phyloP scores from a whole-genome alignment of 2,888 invertebrate species.

The Lasioglossum calceatum region DNA sequence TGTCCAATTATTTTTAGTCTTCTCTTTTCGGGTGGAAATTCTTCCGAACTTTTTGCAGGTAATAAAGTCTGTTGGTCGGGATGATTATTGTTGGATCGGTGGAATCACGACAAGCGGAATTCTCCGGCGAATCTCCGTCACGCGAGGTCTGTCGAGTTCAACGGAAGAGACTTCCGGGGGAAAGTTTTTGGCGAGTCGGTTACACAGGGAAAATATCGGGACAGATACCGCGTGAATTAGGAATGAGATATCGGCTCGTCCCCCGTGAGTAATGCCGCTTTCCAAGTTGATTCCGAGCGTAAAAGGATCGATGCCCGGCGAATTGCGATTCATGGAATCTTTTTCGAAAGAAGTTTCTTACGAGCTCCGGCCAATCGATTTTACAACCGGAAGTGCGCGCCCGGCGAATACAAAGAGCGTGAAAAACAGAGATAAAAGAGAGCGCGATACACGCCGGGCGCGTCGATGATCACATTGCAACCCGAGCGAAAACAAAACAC shows the following conservation, averaged over 20 bases:
- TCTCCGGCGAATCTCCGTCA: background rate
- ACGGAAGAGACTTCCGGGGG: background rate
- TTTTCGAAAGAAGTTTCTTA: conserved; percentile 8
- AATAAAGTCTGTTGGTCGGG: background rate
- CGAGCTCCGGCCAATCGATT: background rate
- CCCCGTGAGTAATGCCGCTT: conserved; percentile 13
- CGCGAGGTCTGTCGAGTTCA: conserved; percentile 1
- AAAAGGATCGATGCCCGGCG: conserved; percentile 4
- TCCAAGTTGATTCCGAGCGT: conserved; percentile 11
- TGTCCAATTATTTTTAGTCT: background rate
- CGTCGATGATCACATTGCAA: background rate
- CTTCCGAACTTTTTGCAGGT: background rate
- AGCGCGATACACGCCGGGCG: background rate
- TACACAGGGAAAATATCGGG: conserved; percentile 1
- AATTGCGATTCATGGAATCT: background rate
- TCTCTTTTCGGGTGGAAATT: background rate
- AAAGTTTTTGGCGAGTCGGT: background rate
- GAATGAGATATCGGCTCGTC: conserved; percentile 10
- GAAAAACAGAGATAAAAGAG: background rate
- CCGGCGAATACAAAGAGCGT: background rate
- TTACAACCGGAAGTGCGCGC: background rate
- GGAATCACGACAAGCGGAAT: background rate
- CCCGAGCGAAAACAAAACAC: background rate
- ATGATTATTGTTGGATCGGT: background rate
- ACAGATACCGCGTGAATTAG: background rate